Evolutionary conservation across 2,113 vertebrate genomes (phyloP), one percentile per base, ranked within the genome.

Genomic region (Oryzias woworae): DNA sequence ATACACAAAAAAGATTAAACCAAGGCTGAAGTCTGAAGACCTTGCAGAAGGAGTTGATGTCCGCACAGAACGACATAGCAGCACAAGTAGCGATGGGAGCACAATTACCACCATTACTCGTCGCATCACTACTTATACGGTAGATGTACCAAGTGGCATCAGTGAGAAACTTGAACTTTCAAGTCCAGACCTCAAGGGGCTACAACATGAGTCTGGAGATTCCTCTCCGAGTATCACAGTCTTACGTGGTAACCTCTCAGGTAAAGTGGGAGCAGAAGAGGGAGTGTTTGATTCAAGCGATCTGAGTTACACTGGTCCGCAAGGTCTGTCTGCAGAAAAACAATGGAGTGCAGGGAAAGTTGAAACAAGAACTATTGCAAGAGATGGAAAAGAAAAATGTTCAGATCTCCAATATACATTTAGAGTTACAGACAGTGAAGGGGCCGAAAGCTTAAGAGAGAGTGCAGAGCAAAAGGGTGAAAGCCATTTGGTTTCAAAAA

Each of bases 1-100:
- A 85, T 98, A 94, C 74, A 88, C 93, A 36, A 97, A 95, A 16
- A 98, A 98, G 65, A 98, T 98, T 73, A 98, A 97, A 58, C 97
- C 97, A 1, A 93, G 95, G 46, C 92, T 98, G 75, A 93, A 83
- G 84, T 91, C 95, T 1, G 97, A 98, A 78, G 96, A 97, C 3
- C 89, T 84, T 20, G 71, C 74, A 43, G 94, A 95, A 46, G 95
- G 93, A 43, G 90, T 92, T 17, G 92, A 93, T 65, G 90, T 93
- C 69, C 83, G 79, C 1, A 93, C 88, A 0, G 95, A 93, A 45
- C 94, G 91, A 3, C 95, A 97, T 75, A 98, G 95, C 92, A 91
- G 96, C 43, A 97, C 96, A 71, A 92, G 91, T 82, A 93, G 82
- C 12, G 92, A 93, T 73, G 92, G 92, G 61, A 92, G 85, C 82